These are phyloP conservation scores for Leucoraja erinaceus DNA, from an alignment of 2,113 vertebrate genomes.

Conservation along the genomic window DNA sequence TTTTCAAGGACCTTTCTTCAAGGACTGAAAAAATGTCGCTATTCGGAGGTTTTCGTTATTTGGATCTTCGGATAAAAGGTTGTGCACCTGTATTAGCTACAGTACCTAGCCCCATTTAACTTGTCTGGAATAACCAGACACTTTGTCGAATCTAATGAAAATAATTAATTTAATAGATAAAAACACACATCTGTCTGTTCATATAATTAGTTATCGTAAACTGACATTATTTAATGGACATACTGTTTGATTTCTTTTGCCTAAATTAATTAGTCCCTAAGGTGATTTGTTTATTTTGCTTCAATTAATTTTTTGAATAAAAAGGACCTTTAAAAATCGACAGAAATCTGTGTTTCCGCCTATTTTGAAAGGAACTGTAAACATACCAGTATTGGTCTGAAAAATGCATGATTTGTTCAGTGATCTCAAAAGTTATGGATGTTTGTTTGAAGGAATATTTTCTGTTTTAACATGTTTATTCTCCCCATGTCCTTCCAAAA, in stretches of 20 bases:
- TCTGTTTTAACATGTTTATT: neutral
- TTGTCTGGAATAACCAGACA: neutral
- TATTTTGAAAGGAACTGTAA: neutral
- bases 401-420: neutral
- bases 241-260: neutral
- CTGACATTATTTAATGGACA: neutral
- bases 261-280: neutral
- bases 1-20: too few relatives aligned
- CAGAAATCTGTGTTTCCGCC: neutral
- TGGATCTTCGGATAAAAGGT: too few relatives aligned
- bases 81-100: too few relatives aligned
- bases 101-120: neutral
- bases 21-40: too few relatives aligned
- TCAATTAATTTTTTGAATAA: neutral
- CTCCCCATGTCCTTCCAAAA: neutral
- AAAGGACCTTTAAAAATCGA: too few relatives aligned
- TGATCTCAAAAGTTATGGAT: neutral
- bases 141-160: neutral
- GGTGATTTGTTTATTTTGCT: neutral
- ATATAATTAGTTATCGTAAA: neutral
- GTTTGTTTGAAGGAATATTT: neutral
- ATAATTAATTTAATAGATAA: conserved; percentile 1
- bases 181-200: neutral
- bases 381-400: neutral
- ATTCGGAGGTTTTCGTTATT: too few relatives aligned